These are phyloP conservation scores for Stratiolaelaps scimitus DNA, from an alignment of 1,140 invertebrate genomes.

Conservation along the genomic window DNA sequence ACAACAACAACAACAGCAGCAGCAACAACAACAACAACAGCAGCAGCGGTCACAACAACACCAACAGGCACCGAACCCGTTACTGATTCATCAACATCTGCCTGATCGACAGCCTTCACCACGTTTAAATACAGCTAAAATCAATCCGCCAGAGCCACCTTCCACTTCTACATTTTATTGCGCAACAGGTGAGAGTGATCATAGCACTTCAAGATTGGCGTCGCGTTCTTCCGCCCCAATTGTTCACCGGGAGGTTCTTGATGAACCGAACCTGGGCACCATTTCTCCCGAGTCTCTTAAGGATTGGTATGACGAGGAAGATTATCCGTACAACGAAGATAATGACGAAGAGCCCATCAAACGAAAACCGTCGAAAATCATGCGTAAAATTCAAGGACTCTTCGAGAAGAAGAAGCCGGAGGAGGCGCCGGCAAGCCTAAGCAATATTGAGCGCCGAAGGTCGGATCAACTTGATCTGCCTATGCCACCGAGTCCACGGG, in stretches of 20 bases:
- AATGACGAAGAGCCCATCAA: neutral
- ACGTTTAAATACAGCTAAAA: too few relatives aligned
- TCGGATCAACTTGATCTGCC: conserved; percentile 16
- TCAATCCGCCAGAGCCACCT: too few relatives aligned
- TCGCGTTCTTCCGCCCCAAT: neutral
- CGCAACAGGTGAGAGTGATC: neutral
- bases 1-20: neutral
- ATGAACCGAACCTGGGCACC: neutral
- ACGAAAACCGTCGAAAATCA: conserved; percentile 19
- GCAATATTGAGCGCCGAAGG: neutral
- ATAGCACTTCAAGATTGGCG: neutral
- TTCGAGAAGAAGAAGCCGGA: conserved; percentile 15
- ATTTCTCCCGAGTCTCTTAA: conserved; percentile 16
- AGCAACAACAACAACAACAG: conserved; percentile 7
- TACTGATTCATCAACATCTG: too few relatives aligned
- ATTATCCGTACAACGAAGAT: neutral
- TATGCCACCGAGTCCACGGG: neutral
- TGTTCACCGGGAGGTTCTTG: conserved; percentile 1
- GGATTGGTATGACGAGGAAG: conserved; percentile 9
- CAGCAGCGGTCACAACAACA: neutral
- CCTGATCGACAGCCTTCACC: too few relatives aligned
- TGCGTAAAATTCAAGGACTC: conserved; percentile 20
- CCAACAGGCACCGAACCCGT: too few relatives aligned
- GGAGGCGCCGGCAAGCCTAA: neutral
- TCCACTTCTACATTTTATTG: neutral